Evolutionary conservation across 2,888 invertebrate genomes (phyloP), one percentile per base, ranked within the genome.

Genomic region (Conops quadrifasciatus): DNA sequence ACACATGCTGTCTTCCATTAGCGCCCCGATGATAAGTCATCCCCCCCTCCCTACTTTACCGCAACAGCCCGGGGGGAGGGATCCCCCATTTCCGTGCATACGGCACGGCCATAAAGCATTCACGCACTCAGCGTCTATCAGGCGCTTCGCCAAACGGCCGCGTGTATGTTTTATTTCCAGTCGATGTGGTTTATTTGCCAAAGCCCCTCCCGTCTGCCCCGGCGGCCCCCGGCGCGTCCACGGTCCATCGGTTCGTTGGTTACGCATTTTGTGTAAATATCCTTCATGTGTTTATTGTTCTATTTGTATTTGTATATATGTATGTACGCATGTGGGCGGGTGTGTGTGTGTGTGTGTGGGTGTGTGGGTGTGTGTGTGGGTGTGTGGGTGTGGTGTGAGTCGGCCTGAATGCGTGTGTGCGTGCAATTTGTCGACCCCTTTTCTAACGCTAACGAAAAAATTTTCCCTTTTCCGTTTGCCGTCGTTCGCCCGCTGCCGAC

Each of bases 191-290:
- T 28, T 58, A 58, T 58, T 58, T 26, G 58, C 28, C 15, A 15
- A 24, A 24, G n/a, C 24, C 24, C 24, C 56, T 2, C 13, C 2
- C n/a, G n/a, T n/a, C n/a, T n/a, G n/a, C n/a, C 9, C 9, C 36
- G 36, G 2, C 56, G 56, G 24, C 11, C 13, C 62, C n/a, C 11
- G 24, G 58, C 28, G 3, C 36, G 45, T 16, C 16, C 19, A 11
- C 15, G 0, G 21, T n/a, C 58, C 26, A 28, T 58, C 58, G 36
- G 26, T 58, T 26, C 59, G 21, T 59, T 45, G 30, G 56, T 68
- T 68, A 68, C 68, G 68, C 68, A 68, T 68, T 68, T 62, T 62
- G 45, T 58, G 59, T 58, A 28, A 67, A 59, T 67, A 68, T 68
- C 68, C 68, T 51, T 62, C 60, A 19, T 65, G 58, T 56, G 58